Evolutionary conservation across 2,113 vertebrate species (phyloP).

Genomic region (Pygoscelis antarcticus): DNA sequence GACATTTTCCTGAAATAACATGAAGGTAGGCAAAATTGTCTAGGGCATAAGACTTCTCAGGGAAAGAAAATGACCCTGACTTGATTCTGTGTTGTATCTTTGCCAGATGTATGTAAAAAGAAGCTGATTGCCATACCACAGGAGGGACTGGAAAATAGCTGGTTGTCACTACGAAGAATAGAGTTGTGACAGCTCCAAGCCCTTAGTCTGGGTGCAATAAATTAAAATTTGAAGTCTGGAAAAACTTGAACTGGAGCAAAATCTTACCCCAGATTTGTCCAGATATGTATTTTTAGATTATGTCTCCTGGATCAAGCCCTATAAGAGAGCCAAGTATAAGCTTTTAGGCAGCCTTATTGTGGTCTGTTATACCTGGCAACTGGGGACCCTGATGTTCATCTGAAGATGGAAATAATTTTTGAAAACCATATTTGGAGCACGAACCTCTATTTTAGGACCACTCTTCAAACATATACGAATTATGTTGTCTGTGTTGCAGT

Average conservation of each 20-base stretch:
- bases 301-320: neutral
- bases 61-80: neutral
- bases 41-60: neutral
- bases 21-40: neutral
- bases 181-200: neutral
- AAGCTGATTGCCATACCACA: neutral
- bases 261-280: neutral
- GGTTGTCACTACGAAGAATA: neutral
- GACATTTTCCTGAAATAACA: neutral
- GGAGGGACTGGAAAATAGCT: neutral
- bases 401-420: neutral
- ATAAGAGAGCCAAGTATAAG: accelerated
- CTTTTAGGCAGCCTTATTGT: neutral
- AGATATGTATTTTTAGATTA: neutral
- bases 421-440: neutral
- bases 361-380: accelerated
- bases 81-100: neutral
- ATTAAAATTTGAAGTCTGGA: neutral
- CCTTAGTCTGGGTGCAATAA: neutral
- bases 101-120: neutral
- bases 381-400: neutral
- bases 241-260: neutral
- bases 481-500: too few species aligned
- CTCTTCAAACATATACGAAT: neutral
- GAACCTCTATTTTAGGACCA: neutral